A percentile compares a stretch with the other conserved stretches of the same genome.
phyloP scores from a whole-genome alignment of 64 coral and sea anemone species.

The Actinia tenebrosa region DNA sequence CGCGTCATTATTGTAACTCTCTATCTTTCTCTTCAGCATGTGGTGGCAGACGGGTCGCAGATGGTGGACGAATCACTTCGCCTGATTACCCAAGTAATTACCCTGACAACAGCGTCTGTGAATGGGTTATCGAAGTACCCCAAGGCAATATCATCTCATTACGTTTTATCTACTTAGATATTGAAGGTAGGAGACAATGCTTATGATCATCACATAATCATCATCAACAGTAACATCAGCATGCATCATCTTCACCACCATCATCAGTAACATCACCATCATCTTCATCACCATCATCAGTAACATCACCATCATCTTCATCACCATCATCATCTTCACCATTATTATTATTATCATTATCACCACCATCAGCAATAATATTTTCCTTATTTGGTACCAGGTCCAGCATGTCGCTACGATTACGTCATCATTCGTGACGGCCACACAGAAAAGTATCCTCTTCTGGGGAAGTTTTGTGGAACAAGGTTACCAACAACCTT shows the following conservation, averaged over 20 bases:
- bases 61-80: conserved; percentile 33
- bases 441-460: conserved; percentile 30
- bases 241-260: neutral
- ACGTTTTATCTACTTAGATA: conserved; percentile 21
- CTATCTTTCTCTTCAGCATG: conserved; percentile 29
- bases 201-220: neutral
- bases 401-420: conserved; percentile 25
- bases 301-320: neutral
- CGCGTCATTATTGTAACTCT: neutral
- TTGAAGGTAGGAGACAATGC: conserved; percentile 17
- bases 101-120: conserved; percentile 27
- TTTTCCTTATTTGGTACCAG: neutral
- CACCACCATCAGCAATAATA: neutral
- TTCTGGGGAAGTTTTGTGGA: conserved; percentile 47
- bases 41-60: neutral
- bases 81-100: conserved; percentile 42
- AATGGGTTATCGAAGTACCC: conserved; percentile 42
- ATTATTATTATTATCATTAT: neutral
- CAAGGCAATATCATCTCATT: conserved; percentile 33
- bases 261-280: neutral
- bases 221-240: too few species aligned
- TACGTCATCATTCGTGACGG: conserved; percentile 39
- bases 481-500: conserved; percentile 5
- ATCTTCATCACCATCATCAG: neutral
- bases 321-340: neutral